Evolutionary conservation across 2,113 vertebrate genomes (phyloP), one percentile per base, ranked within the genome.

Genomic region (Telmatochromis sp.): DNA sequence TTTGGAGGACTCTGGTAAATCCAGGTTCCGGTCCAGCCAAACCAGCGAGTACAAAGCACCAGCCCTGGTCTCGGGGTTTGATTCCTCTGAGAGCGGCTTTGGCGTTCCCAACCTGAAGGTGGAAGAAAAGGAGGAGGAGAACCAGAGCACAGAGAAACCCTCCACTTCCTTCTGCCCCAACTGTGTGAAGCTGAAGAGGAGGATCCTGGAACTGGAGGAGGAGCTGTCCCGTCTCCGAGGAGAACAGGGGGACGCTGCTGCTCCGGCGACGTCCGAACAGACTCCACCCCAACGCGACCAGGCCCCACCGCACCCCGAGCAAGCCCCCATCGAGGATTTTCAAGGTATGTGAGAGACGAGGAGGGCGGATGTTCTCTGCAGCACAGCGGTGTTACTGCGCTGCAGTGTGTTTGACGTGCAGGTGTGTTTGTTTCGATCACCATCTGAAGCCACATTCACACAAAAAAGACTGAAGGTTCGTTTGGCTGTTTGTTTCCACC

Each of bases 151-250:
- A 1, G 94, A 95, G 93, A 96, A 96, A 5, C 97, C 98, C 68
- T 97, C 98, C 89, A 98, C 98, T 21, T 99, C 98, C 42, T 98
- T 98, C 91, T 99, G 98, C 89, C 98, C 98, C 63, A 99, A 99
- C 93, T 99, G 98, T 92, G 97, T 99, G 55, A 97, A 96, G 47
- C 94, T 99, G 40, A 98, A 97, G 96, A 98, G 95, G 95, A 98
- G 98, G 92, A 98, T 99, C 58, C 94, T 96, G 40, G 97, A 99
- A 93, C 97, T 99, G 55, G 98, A 99, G 96, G 98, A 97, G 2
- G 98, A 99, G 90, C 94, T 99, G 86, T 97, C 97, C 81, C 97
- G 95, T 93, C 94, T 99, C 91, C 97, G 97, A 96, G 97, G 83
- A 53, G 50, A 97, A 82, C 95, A 96, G 83, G 90, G 93, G 0